Conservation (phyloP, 2,888 invertebrate species). For the Drosophila rubida region DNA sequence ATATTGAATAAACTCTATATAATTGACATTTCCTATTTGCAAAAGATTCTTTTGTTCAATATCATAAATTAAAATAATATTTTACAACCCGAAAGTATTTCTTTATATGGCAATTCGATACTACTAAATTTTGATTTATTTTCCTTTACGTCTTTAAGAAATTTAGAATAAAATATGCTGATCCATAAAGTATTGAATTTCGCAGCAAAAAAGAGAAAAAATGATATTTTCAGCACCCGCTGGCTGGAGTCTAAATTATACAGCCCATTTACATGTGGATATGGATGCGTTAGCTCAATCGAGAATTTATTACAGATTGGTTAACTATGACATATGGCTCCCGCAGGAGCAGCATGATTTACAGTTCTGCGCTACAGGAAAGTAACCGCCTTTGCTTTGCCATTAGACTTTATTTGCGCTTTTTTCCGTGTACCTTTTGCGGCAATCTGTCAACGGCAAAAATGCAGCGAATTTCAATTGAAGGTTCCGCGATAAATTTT, state of each 20-base stretch:
- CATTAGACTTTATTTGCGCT: slow-evolving; percentile 3
- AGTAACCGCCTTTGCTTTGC: slow-evolving; percentile 1
- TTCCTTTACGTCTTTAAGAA: too few relatives aligned
- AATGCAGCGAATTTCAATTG: slow-evolving; percentile 50
- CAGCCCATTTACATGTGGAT: background rate
- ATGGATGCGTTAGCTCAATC: slow-evolving; percentile 25
- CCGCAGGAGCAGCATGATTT: slow-evolving; percentile 33
- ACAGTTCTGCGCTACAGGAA: slow-evolving; percentile 26
- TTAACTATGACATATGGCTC: slow-evolving; percentile 50
- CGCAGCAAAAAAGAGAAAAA: too few relatives aligned
- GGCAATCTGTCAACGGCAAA: slow-evolving; percentile 31
- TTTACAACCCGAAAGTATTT: too few relatives aligned
- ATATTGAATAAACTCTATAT: too few relatives aligned
- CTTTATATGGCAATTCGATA: too few relatives aligned
- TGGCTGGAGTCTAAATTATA: background rate
- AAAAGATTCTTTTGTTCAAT: too few relatives aligned
- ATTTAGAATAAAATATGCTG: too few relatives aligned
- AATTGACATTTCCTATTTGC: too few relatives aligned
- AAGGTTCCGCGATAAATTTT: slow-evolving; percentile 36
- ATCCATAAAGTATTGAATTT: too few relatives aligned
- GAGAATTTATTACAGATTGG: slow-evolving; percentile 56
- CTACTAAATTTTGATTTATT: too few relatives aligned
- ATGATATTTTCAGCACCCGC: too few relatives aligned
- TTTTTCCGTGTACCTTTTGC: background rate
- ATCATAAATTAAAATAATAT: too few relatives aligned